A percentile compares a stretch with the other conserved stretches of the same genome.
phyloP scores from a whole-genome alignment of 2,888 invertebrate species.

The Watsonalla cultraria region DNA sequence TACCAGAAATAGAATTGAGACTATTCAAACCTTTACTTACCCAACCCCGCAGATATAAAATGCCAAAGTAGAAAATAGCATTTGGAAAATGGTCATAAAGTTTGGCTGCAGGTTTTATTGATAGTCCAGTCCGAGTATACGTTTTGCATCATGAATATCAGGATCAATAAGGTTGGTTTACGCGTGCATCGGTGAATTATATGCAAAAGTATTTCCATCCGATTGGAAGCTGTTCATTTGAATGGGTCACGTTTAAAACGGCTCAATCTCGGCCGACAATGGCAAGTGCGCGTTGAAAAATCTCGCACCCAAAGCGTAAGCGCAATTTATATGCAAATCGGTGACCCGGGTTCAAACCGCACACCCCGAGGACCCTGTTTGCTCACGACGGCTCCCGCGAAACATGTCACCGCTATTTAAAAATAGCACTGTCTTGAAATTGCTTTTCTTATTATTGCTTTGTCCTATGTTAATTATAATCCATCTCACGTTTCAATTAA shows the following conservation, averaged over 20 bases:
- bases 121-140: too few species aligned
- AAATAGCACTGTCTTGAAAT: background rate
- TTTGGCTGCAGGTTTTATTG: too few species aligned
- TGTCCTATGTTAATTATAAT: too few species aligned
- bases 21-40: too few species aligned
- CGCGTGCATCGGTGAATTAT: background rate
- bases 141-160: too few species aligned
- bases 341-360: constrained; percentile 14
- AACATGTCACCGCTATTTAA: background rate
- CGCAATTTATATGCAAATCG: constrained; percentile 37
- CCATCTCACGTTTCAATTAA: too few species aligned
- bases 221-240: background rate
- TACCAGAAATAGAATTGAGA: too few species aligned
- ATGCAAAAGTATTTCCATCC: background rate
- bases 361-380: background rate
- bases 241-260: constrained; percentile 1
- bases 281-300: constrained; percentile 4
- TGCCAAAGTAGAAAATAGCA: too few species aligned
- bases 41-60: too few species aligned
- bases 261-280: constrained; percentile 2
- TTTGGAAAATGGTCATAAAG: too few species aligned
- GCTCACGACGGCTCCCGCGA: background rate
- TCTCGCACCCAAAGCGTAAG: constrained; percentile 1
- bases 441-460: background rate
- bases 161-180: too few species aligned